Base-by-base conservation (phyloP, 2,888 invertebrate genomes). In the Sycophila texana region DNA sequence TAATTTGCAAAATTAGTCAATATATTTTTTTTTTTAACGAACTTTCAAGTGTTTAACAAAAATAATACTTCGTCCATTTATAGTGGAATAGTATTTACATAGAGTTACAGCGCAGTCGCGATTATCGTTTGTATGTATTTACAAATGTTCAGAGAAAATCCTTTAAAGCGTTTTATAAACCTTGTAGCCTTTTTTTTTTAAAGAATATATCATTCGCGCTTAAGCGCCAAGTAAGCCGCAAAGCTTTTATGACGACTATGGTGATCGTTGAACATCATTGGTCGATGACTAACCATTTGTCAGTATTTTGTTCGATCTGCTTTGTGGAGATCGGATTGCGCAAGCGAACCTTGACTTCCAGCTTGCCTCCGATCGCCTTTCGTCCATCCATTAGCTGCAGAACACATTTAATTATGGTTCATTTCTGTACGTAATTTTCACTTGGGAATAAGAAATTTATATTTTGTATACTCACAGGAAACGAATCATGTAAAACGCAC, bases 261-360 rank as follows among this genome's bases (percentile, higher is more conserved):
- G 30, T 49, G 63, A 55, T 18, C 60, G 61, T 47, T 61, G 39
- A 18, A 39, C 22, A 79, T 91, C 87, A 93, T 86, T 92, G 92
- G 91, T 96, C 97, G 81, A 99, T 94, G 72, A 97, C 93, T 14
- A 99, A 93, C 99, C 99, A 99, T 89, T 97, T 97, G 88, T 98
- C 98, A 78, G 95, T 95, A 47, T 95, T 93, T 88, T 95, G 95
- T 88, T 97, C 97, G 10, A 98, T 94, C 91, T 98, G 96, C 86
- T 96, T 97, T n/a, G 94, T 94, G 55, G 95, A 91, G 70, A 99
- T 92, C 0, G 99, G 98, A 87, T 97, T 96, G 77, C 98, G 93
- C 22, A 98, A 92, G 75, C 97, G 94, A 70, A 98, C 90, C 90
- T 96, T 96, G 0, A 98, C 93, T 90, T 99, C 99, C 79, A 99